Conservation (phyloP, 2,113 vertebrate species). For the Megaceryle maxima region DNA sequence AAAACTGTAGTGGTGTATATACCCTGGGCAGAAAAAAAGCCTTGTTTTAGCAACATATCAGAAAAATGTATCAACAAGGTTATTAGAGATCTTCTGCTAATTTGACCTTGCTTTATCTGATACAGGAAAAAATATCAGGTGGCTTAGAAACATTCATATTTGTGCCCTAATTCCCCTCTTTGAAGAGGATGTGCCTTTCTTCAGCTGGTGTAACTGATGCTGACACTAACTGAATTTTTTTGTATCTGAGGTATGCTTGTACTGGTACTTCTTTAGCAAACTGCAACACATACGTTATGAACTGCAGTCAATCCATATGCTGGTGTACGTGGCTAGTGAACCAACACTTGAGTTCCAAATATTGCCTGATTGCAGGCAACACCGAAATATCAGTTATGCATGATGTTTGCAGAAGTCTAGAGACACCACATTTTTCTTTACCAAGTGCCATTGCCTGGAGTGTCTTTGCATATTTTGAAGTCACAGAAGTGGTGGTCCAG, state of each 20-base stretch:
- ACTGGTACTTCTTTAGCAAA: background rate
- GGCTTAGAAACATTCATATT: background rate
- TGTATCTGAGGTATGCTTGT: background rate
- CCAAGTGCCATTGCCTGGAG: conserved; percentile 38
- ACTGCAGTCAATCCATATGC: background rate
- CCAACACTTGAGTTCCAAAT: fast-evolving
- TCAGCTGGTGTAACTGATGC: background rate
- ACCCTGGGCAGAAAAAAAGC: background rate
- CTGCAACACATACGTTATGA: background rate
- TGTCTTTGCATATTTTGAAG: background rate
- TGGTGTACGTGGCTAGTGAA: background rate
- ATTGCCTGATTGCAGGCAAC: background rate
- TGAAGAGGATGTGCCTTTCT: conserved; percentile 30
- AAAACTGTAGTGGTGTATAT: background rate
- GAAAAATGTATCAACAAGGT: background rate
- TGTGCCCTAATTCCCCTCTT: background rate
- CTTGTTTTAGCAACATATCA: background rate
- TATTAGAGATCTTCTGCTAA: conserved; percentile 8
- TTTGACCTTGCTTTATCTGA: background rate
- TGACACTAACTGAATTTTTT: background rate
- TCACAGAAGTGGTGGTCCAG: background rate
- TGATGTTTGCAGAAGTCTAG: background rate
- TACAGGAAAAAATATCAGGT: background rate
- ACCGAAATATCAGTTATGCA: background rate
- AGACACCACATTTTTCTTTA: background rate